Evolutionary conservation across 2,797 vertebrate genomes (phyloP), one percentile per base, ranked within the genome.

Genomic region (Pempheris klunzingeri): DNA sequence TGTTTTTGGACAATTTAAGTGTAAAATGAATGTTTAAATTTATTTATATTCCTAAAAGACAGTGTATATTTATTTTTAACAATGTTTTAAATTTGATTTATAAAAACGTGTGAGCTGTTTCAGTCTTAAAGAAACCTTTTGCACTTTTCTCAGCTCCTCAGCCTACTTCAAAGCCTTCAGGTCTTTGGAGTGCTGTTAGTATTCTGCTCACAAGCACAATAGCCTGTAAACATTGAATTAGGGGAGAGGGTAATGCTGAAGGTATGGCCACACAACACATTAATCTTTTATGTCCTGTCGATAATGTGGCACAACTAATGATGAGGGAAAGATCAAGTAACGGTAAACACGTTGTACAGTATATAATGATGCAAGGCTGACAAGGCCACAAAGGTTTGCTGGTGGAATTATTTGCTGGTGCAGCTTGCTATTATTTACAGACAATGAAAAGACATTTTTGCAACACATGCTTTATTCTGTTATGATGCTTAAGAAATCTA

Each of bases 221-320:
- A 87, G 77, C 84, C 88, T 88, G 73, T 89, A 91, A 92, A 90
- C 78, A 81, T 82, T 91, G 90, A 92, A 90, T 92, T 90, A 91
- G 81, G 74, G 80, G 83, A 82, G 81, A 85, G 82, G 73, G 90
- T 87, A 90, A 92, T 87, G 84, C 86, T 88, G 73, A 79, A 88
- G 86, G 83, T 90, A 91, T 87, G 80, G 87, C 84, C 81, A 73
- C 66, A 71, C 71, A 89, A 74, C 70, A 80, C 87, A 92, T 91
- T 78, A 79, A 92, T 93, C 88, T 92, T 92, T 92, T 82, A 91
- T 93, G 81, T 87, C 85, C 73, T 49, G 75, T 91, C 90, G 36
- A 92, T 93, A 92, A 84, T 85, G 72, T 77, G 76, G 67, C 83
- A 67, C 53, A 71, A 79, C 78, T 87, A 88, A 91, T 90, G 81